phyloP scores from a whole-genome alignment of 2,113 vertebrate genomes.

The Enhydra lutris region DNA sequence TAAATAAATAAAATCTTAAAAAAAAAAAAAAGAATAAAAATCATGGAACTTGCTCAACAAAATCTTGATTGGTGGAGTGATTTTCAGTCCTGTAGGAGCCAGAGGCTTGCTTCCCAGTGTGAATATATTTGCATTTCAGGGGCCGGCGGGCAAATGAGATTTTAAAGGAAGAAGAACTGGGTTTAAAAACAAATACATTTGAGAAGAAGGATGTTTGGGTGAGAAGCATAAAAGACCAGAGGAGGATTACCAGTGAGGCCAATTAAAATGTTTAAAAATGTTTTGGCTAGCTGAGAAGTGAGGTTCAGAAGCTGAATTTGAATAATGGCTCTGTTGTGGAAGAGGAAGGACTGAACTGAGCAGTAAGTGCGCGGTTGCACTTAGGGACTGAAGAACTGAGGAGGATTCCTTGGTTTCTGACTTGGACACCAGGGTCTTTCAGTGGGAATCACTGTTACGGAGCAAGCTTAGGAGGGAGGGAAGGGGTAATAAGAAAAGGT shows the following conservation, averaged over 20 bases:
- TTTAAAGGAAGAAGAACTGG: not conserved
- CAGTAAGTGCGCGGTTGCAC: not conserved
- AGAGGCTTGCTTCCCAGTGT: not conserved
- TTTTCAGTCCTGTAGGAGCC: not conserved
- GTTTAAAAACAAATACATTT: not conserved
- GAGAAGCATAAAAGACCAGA: slow-evolving; percentile 10
- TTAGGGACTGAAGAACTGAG: not conserved
- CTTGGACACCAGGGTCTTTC: not conserved
- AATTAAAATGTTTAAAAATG: slow-evolving; percentile 11
- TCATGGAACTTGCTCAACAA: not conserved
- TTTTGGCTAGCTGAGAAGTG: not conserved
- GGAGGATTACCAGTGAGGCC: not conserved
- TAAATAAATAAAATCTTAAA: too few species aligned
- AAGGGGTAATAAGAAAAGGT: not conserved
- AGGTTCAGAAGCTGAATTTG: not conserved
- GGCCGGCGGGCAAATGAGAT: not conserved
- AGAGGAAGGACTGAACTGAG: not conserved
- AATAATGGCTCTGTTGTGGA: not conserved
- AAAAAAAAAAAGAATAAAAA: slow-evolving; percentile 9
- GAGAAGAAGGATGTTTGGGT: not conserved
- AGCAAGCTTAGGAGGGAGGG: not conserved
- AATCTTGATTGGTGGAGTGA: not conserved
- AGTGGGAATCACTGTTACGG: not conserved
- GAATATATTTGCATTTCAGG: not conserved
- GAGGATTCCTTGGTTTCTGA: not conserved